Evolutionary conservation across 2,113 vertebrate species (phyloP).

Genomic region (Myotis brandtii): DNA sequence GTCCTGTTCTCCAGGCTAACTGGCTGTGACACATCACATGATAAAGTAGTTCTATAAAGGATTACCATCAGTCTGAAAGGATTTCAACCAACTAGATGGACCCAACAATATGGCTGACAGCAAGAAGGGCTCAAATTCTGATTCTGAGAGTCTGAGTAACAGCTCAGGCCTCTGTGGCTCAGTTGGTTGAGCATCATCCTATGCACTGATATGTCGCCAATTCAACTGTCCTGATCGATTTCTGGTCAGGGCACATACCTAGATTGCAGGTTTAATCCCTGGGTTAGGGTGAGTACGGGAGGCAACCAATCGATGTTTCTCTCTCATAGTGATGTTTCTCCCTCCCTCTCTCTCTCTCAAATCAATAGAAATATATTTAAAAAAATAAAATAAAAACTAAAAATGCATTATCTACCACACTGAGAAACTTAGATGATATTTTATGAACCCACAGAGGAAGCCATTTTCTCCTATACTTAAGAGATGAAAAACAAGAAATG

Average conservation of each 20-base stretch:
- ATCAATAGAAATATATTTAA: too few relatives aligned
- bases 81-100: not conserved
- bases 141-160: not conserved
- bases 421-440: not conserved
- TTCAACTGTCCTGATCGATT: too few relatives aligned
- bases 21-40: rapidly evolving
- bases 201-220: too few relatives aligned
- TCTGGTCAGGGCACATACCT: too few relatives aligned
- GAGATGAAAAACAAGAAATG: not conserved
- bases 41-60: not conserved
- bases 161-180: not conserved
- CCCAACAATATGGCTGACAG: not conserved
- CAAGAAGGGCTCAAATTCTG: not conserved
- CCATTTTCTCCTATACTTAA: not conserved
- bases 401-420: not conserved
- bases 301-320: too few relatives aligned
- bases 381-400: not conserved
- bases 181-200: too few relatives aligned
- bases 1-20: rapidly evolving
- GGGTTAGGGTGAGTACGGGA: too few relatives aligned
- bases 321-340: too few relatives aligned
- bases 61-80: not conserved
- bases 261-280: too few relatives aligned
- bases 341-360: too few relatives aligned
- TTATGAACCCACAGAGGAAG: not conserved